These are phyloP conservation scores for Peromyscus eremicus DNA, from an alignment of 2,797 vertebrate genomes.

Conservation along the genomic window DNA sequence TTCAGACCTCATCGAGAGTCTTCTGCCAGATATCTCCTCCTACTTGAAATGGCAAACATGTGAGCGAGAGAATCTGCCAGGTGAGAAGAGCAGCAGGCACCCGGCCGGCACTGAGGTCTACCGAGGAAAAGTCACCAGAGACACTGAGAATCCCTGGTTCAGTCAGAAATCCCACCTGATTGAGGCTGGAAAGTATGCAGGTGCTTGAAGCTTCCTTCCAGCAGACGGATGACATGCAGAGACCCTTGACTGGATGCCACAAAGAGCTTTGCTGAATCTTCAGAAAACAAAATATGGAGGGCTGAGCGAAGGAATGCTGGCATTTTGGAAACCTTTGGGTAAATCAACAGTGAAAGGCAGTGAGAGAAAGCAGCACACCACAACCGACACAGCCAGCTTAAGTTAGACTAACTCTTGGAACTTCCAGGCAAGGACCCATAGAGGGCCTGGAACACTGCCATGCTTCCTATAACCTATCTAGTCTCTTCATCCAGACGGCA, in stretches of 20 bases:
- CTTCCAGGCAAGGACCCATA: background rate
- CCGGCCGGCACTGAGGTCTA: background rate
- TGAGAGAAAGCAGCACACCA: constrained; percentile 4
- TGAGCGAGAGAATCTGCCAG: constrained; percentile 6
- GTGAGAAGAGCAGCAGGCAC: background rate
- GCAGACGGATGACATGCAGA: constrained; percentile 90
- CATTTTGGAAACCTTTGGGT: constrained; percentile 90
- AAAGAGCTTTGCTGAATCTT: constrained; percentile 92
- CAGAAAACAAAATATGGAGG: constrained; percentile 94
- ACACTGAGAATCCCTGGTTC: background rate
- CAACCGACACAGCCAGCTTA: background rate
- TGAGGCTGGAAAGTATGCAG: constrained; percentile 90
- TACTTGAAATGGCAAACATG: constrained; percentile 69
- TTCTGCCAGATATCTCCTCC: constrained; percentile 67
- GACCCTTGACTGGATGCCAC: constrained; percentile 90
- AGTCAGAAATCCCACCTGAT: constrained; percentile 87
- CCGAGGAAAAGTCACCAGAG: background rate
- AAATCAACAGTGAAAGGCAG: background rate
- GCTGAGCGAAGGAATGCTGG: constrained; percentile 90
- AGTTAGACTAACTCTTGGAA: background rate
- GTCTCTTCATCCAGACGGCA: background rate
- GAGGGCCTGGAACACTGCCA: background rate
- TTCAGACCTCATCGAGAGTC: constrained; percentile 35
- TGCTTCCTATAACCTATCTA: background rate
- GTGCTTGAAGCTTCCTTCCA: constrained; percentile 89